These are phyloP conservation scores for Apeira syringaria DNA, from an alignment of 2,888 invertebrate species.

Conservation along the genomic window DNA sequence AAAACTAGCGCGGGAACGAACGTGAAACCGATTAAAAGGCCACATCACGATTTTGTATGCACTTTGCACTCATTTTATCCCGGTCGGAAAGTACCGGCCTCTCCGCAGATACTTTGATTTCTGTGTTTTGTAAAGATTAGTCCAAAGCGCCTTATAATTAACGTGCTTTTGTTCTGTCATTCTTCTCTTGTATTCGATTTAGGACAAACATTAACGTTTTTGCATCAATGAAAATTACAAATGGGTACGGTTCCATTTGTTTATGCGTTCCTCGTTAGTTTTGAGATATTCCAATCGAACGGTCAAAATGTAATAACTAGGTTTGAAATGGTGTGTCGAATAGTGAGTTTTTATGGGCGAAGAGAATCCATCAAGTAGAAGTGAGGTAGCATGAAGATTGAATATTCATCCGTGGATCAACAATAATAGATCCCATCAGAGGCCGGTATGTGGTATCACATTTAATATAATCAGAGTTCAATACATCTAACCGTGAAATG, in stretches of 20 bases:
- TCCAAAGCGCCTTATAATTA: slow-evolving; percentile 72
- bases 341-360: slow-evolving; percentile 49
- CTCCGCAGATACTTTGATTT: slow-evolving; percentile 66
- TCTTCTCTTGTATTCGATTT: slow-evolving; percentile 36
- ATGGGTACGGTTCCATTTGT: slow-evolving; percentile 19
- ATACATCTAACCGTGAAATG: slow-evolving; percentile 82
- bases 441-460: slow-evolving; percentile 78
- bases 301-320: slow-evolving; percentile 44
- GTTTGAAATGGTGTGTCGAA: slow-evolving; percentile 52
- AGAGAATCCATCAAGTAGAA: slow-evolving; percentile 59
- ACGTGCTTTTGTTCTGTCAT: slow-evolving; percentile 55
- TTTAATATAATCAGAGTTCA: slow-evolving; percentile 81
- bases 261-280: slow-evolving; percentile 21
- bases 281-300: slow-evolving; percentile 35
- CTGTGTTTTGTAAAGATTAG: slow-evolving; percentile 67
- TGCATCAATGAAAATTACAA: slow-evolving; percentile 32
- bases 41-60: slow-evolving; percentile 83
- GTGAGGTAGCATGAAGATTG: slow-evolving; percentile 74
- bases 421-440: slow-evolving; percentile 81
- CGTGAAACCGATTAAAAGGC: slow-evolving; percentile 83
- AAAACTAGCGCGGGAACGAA: slow-evolving; percentile 79
- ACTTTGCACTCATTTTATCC: slow-evolving; percentile 80
- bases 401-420: slow-evolving; percentile 82
- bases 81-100: slow-evolving; percentile 58
- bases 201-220: slow-evolving; percentile 32